Base-by-base conservation (phyloP, 2,797 vertebrate genomes). In the Sus cebifrons region DNA sequence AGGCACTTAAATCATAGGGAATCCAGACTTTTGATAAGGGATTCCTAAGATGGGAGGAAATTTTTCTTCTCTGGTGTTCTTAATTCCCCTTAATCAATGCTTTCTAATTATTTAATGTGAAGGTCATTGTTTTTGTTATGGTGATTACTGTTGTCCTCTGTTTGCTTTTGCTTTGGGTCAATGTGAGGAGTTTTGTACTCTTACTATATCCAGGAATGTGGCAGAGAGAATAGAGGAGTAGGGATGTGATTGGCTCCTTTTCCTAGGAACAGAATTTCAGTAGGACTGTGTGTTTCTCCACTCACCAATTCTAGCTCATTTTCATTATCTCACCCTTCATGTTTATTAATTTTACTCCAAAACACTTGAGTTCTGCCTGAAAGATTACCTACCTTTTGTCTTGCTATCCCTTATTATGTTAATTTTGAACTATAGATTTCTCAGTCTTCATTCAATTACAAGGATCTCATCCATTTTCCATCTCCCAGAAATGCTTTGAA, bases 401-500 rank as follows among this genome's bases (percentile, higher is more conserved):
- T 49, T 97, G 20, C 25, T 20, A 49, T 87, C 49, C 2, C 10
- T 68, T 91, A 60, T 44, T 91, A 2, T 62, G 60, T 73, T 82
- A 85, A 85, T 32, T 92, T 85, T 78, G 20, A 13, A n/a, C 13
- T 92, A 9, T 56, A 79, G 54, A 87, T 75, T 93, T 29, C 5
- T 81, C 29, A 62, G 16, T 56, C 6, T 32, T 86, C 75, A 5
- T 67, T 87, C 58, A 67, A 73, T 74, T 73, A 81, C 32, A 56
- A 68, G 13, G 3, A 70, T 90, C 44, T 65, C 40, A 74, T 64
- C 75, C 23, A 89, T 93, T 95, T 90, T 67, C 71, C 17, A 79
- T 86, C 10, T 94, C 27, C 86, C 82, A 83, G 60, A 88, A 89
- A 81, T 85, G 40, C 77, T 74, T 92, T 90, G 25, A 93, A 88